phyloP scores from a whole-genome alignment of 2,888 invertebrate species.

The Drosophila longiperda region DNA sequence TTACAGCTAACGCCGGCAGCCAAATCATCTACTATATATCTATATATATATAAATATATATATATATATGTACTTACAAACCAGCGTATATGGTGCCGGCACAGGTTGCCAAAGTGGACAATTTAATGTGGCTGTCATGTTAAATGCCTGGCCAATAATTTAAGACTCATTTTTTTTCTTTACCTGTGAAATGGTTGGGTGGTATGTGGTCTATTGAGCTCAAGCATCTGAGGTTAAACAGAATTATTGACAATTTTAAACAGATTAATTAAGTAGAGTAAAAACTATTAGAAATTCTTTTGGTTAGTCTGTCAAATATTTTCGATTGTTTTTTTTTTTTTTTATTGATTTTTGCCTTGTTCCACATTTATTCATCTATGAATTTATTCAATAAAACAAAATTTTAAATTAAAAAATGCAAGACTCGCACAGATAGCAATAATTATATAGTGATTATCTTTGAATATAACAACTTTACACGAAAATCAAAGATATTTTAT shows the following conservation, averaged over 20 bases:
- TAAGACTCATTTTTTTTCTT: constrained; percentile 75
- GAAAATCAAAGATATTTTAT: neutral
- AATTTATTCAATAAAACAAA: neutral
- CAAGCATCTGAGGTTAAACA: constrained; percentile 12
- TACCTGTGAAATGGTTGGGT: constrained; percentile 68
- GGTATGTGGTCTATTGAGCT: constrained; percentile 51
- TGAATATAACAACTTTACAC: neutral
- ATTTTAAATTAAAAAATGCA: neutral
- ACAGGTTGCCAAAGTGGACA: constrained; percentile 79
- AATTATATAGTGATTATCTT: neutral
- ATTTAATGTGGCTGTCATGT: constrained; percentile 80
- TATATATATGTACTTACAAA: constrained; percentile 17
- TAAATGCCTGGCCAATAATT: constrained; percentile 79
- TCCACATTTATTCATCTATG: neutral
- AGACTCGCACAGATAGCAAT: neutral
- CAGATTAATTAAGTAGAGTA: constrained; percentile 11
- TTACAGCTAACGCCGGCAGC: constrained; percentile 64
- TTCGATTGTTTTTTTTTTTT: neutral
- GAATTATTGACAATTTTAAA: constrained; percentile 36
- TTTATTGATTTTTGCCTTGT: neutral
- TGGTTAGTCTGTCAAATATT: neutral
- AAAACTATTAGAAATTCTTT: neutral
- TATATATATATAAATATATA: constrained; percentile 12
- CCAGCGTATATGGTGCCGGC: constrained; percentile 65
- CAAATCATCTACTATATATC: constrained; percentile 27